Conservation (phyloP, 1,140 invertebrate species). For the Zaprionus vittiger region DNA sequence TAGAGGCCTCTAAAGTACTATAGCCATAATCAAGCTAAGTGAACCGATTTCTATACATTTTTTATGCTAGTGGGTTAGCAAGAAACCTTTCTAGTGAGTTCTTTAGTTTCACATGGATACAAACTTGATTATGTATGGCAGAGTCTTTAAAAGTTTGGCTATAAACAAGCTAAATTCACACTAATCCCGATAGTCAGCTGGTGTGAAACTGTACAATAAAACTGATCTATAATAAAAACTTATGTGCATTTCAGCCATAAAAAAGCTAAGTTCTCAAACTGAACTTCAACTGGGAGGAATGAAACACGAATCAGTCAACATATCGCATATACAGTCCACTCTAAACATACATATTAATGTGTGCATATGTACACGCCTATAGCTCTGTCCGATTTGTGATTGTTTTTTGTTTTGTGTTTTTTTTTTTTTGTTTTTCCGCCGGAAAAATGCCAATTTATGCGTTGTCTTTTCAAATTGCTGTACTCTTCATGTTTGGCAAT, state of each 20-base stretch:
- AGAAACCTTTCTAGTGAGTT: too few relatives aligned
- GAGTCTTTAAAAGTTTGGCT: neutral
- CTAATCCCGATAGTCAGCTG: too few relatives aligned
- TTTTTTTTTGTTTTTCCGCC: neutral
- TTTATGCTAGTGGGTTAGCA: too few relatives aligned
- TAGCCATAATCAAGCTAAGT: too few relatives aligned
- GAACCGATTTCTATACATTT: too few relatives aligned
- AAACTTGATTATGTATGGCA: neutral
- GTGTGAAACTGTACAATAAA: too few relatives aligned
- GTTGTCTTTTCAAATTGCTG: conserved; percentile 37
- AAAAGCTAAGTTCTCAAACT: neutral
- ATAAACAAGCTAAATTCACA: neutral
- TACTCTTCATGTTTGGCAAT: conserved; percentile 45
- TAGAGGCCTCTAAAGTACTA: too few relatives aligned
- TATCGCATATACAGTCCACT: neutral
- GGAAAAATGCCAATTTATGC: conserved; percentile 39
- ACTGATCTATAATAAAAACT: too few relatives aligned
- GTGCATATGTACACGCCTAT: neutral
- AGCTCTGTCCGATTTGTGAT: conserved; percentile 18
- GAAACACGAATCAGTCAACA: neutral
- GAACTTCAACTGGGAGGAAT: neutral
- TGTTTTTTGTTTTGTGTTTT: neutral
- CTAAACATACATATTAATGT: neutral
- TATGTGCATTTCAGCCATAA: too few relatives aligned
- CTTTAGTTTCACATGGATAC: too few relatives aligned